Base-by-base conservation (phyloP, 2,888 invertebrate genomes). In the Abrostola triplasia region DNA sequence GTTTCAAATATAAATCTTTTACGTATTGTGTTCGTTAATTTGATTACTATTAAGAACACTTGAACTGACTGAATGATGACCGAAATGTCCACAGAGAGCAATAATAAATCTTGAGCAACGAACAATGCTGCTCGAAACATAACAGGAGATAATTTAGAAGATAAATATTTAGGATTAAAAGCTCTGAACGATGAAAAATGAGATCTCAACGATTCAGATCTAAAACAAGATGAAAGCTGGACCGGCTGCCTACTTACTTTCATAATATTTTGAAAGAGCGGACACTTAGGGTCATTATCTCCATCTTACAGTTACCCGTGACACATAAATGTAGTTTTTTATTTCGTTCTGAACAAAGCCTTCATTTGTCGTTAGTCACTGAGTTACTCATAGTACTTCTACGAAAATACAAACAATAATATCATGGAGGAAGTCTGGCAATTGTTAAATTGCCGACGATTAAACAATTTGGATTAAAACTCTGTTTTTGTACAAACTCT, bases 381-480 rank as follows among this genome's bases (percentile, higher is more conserved):
- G 49, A 57, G 36, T 73, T 69, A 76, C 65, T 71, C 77, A 77
- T 55, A 41, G 53, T 36, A 10, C 50, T 73, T 78, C 64, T 64
- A n/a, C 36, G 71, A 81, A 85, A 81, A 82, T 59, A 63, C 77
- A 78, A 79, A 78, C 68, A 66, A 74, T 24, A 24, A 24, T 76
- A 70, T 72, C 24, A 53, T 47, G 12, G 47, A 76, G 73, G 81
- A 82, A 80, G 68, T 62, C 56, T 68, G 54, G 80, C 80, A 84
- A 88, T 92, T 92, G 87, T 88, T 86, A 92, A 91, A 93, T 90
- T 84, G 86, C 57, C 63, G 58, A 53, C 88, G 86, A 78, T 85
- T 83, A 80, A 81, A 79, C 83, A 82, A 84, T 86, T 84, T 64
- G 50, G 47, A 61, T 56, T 72, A 52, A 48, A 61, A 65, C 56